Percentiles rank a stretch among this genome's conserved stretches.
Evolutionary conservation across 2,797 vertebrate genomes (phyloP).

Genomic region (Carduelis carduelis): DNA sequence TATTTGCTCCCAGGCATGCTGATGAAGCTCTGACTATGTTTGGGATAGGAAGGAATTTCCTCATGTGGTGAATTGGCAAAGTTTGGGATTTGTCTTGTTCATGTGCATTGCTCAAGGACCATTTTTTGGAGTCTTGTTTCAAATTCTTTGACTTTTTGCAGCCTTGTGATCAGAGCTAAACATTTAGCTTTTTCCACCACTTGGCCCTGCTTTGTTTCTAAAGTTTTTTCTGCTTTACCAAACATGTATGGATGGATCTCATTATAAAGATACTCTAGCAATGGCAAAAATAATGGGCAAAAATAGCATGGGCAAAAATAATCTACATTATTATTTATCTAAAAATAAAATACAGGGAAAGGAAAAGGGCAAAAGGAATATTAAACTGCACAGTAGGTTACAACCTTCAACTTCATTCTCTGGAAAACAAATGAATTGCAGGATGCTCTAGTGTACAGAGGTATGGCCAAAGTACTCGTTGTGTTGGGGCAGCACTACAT

Average conservation of each 20-base stretch:
- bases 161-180: neutral
- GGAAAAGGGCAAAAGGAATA: neutral
- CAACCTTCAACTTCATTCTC: neutral
- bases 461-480: fast-evolving
- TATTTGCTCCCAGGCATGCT: neutral
- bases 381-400: neutral
- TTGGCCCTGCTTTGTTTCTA: neutral
- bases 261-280: neutral
- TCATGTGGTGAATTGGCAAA: neutral
- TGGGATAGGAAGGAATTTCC: conserved; percentile 33
- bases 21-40: neutral
- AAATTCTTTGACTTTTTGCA: neutral
- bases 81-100: neutral
- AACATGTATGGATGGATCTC: neutral
- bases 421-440: neutral
- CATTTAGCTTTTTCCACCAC: neutral
- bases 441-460: neutral
- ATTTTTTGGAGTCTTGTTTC: neutral
- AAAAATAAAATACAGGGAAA: neutral
- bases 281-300: neutral
- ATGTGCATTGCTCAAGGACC: neutral
- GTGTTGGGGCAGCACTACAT: neutral
- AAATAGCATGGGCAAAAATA: neutral
- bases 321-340: neutral
- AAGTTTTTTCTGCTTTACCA: neutral